phyloP scores from a whole-genome alignment of 2,113 vertebrate genomes.

The Charadrius vociferus region DNA sequence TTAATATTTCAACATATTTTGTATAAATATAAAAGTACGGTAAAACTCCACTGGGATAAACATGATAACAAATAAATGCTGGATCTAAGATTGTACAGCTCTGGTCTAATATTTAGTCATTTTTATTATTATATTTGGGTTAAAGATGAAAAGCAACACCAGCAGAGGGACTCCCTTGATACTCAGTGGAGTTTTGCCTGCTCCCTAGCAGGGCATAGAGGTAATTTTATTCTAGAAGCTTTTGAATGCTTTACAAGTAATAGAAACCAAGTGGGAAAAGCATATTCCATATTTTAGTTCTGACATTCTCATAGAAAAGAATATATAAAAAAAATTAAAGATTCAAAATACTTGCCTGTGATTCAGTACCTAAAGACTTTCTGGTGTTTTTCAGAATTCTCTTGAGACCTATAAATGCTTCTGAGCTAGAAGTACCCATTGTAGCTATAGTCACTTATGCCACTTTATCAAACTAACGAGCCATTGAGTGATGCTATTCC shows the following conservation, averaged over 20 bases:
- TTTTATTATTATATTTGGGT: constrained; percentile 71
- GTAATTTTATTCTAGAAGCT: constrained; percentile 71
- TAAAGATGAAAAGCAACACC: constrained; percentile 65
- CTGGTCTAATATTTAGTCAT: constrained; percentile 71
- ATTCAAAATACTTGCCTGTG: constrained; percentile 74
- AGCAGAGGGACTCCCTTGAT: constrained; percentile 54
- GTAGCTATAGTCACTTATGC: constrained; percentile 62
- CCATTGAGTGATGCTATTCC: constrained; percentile 75
- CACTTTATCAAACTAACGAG: constrained; percentile 85
- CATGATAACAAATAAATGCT: constrained; percentile 64
- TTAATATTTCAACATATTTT: constrained; percentile 36
- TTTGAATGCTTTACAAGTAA: constrained; percentile 76
- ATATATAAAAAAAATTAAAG: constrained; percentile 70
- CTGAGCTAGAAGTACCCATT: constrained; percentile 61
- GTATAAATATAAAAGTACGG: constrained; percentile 46
- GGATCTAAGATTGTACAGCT: constrained; percentile 44
- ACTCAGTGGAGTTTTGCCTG: constrained; percentile 28
- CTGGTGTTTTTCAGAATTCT: constrained; percentile 76
- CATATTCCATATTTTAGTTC: constrained; percentile 77
- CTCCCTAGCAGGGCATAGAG: constrained; percentile 44
- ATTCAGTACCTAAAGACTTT: constrained; percentile 76
- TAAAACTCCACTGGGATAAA: constrained; percentile 48
- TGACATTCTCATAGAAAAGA: constrained; percentile 73
- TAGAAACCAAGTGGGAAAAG: constrained; percentile 76
- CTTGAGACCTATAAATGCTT: constrained; percentile 72